phyloP scores from a whole-genome alignment of 2,113 vertebrate genomes.

The Silurus asotus region DNA sequence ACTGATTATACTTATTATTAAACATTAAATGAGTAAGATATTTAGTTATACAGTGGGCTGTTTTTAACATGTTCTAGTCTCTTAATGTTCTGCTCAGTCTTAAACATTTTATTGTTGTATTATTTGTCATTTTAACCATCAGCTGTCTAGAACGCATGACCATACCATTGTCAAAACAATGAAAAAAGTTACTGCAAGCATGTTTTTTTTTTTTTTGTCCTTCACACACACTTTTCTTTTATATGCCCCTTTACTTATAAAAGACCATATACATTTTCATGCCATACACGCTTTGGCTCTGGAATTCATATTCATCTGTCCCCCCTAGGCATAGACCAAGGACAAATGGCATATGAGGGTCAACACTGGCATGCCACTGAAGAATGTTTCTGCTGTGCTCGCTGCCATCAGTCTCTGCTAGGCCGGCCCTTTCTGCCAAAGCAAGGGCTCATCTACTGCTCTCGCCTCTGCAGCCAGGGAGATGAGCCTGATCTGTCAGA shows the following conservation, averaged over 20 bases:
- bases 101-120: background rate
- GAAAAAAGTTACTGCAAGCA: background rate
- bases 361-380: constrained; percentile 98
- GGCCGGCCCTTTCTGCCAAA: constrained; percentile 95
- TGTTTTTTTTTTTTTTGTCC: background rate
- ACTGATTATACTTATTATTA: too few relatives aligned
- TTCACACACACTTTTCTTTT: background rate
- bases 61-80: background rate
- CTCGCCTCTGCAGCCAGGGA: constrained; percentile 89
- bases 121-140: background rate
- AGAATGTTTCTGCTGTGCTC: constrained; percentile 94
- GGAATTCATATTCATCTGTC: constrained; percentile 5
- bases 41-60: background rate
- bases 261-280: background rate
- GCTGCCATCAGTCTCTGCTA: constrained; percentile 93
- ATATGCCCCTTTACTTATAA: background rate
- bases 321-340: constrained; percentile 93
- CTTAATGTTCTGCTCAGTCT: background rate
- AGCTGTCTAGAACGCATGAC: background rate
- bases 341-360: constrained; percentile 97
- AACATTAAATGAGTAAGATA: background rate
- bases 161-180: background rate
- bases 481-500: constrained; percentile 96
- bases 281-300: background rate
- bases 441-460: constrained; percentile 98